Percentiles rank a stretch among this genome's conserved stretches.
Evolutionary conservation across 2,797 vertebrate species (phyloP).

Genomic region (Sorex maritimensis): DNA sequence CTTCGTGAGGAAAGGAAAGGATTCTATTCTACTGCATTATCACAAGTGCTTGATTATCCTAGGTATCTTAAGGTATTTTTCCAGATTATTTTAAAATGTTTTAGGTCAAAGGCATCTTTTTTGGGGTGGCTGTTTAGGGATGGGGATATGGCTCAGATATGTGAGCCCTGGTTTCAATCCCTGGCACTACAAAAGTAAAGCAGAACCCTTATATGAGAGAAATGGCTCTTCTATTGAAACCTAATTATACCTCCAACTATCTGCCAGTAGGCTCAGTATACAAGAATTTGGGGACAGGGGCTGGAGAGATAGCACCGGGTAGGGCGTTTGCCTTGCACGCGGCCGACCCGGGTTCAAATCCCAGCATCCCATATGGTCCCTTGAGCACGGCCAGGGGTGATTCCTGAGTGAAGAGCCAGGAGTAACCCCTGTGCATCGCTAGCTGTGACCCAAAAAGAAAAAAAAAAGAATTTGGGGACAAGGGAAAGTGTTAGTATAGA

Average conservation of each 20-base stretch:
- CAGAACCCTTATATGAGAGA: too few species aligned
- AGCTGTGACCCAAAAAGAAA: too few species aligned
- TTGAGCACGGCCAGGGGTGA: too few species aligned
- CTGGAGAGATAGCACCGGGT: too few species aligned
- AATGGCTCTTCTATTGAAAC: slow-evolving; percentile 26
- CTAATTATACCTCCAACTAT: slow-evolving; percentile 59
- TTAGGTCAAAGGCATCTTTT: slow-evolving; percentile 31
- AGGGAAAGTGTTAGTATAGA: slow-evolving; percentile 8
- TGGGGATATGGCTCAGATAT: not conserved
- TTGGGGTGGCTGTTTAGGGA: slow-evolving; percentile 26
- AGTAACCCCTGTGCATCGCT: too few species aligned
- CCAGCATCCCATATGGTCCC: too few species aligned
- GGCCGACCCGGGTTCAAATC: too few species aligned
- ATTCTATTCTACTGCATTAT: slow-evolving; percentile 60
- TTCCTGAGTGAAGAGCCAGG: too few species aligned
- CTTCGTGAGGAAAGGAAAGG: not conserved
- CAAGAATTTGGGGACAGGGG: slow-evolving; percentile 31
- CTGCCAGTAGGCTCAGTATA: slow-evolving; percentile 22
- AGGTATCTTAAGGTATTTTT: slow-evolving; percentile 56
- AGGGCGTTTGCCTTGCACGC: not conserved
- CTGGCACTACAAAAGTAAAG: too few species aligned
- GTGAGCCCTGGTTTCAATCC: not conserved
- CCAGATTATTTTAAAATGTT: slow-evolving; percentile 36
- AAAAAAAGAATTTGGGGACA: not conserved
- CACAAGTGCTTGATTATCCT: not conserved